A percentile compares a stretch with the other conserved stretches of the same genome.
phyloP scores from a whole-genome alignment of 1,140 invertebrate genomes.

The Paracyclopina nana region DNA sequence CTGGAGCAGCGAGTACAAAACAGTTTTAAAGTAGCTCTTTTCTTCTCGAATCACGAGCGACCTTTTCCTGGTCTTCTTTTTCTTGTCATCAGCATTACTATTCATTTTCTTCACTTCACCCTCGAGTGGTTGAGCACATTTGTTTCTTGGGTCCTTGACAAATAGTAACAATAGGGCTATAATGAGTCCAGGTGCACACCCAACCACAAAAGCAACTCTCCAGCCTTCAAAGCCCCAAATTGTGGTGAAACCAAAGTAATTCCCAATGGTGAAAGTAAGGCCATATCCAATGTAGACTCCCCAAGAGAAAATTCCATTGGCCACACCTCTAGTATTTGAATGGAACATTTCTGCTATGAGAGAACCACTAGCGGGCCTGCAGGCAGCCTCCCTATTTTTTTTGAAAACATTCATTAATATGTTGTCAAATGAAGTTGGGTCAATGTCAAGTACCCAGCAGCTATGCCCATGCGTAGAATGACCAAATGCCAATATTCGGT shows the following conservation, averaged over 20 bases:
- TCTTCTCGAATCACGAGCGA: too few relatives aligned
- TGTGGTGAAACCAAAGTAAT: conserved; percentile 57
- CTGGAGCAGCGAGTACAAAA: not conserved
- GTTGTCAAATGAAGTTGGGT: too few relatives aligned
- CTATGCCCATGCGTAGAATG: conserved; percentile 60
- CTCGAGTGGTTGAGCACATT: too few relatives aligned
- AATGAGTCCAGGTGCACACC: not conserved
- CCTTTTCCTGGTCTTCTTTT: too few relatives aligned
- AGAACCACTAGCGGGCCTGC: not conserved
- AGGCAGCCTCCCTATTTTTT: not conserved
- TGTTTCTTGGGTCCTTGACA: too few relatives aligned
- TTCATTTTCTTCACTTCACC: too few relatives aligned
- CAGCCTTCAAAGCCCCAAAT: conserved; percentile 36
- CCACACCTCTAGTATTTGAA: conserved; percentile 36
- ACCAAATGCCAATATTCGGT: conserved; percentile 77
- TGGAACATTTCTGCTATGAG: not conserved
- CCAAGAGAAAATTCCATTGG: conserved; percentile 85
- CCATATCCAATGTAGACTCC: conserved; percentile 87
- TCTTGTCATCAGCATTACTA: too few relatives aligned
- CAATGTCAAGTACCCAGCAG: conserved; percentile 44
- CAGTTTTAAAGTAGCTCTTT: too few relatives aligned
- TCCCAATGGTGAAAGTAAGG: conserved; percentile 69
- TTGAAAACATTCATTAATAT: too few relatives aligned
- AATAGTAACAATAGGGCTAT: not conserved
- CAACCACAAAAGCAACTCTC: too few relatives aligned